Evolutionary conservation across 2,797 vertebrate genomes (phyloP).

Genomic region (Dermochelys coriacea): DNA sequence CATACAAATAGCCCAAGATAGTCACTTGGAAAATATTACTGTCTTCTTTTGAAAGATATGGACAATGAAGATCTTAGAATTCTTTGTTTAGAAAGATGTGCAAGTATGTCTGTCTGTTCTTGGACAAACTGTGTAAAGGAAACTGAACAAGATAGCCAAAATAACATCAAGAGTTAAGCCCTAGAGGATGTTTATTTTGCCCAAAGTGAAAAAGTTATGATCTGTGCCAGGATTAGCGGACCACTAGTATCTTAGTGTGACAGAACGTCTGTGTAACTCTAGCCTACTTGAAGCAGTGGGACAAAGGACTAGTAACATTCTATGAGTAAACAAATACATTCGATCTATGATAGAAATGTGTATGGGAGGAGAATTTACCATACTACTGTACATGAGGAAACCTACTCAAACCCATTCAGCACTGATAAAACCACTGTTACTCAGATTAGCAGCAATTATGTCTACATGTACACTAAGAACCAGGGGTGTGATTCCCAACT

Average conservation of each 20-base stretch:
- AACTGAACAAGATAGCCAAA: slow-evolving; percentile 38
- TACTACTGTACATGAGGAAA: slow-evolving; percentile 32
- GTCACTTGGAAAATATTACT: not conserved
- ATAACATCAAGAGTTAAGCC: slow-evolving; percentile 40
- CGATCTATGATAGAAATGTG: slow-evolving; percentile 46
- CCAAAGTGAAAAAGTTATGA: slow-evolving; percentile 49
- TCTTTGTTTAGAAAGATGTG: slow-evolving; percentile 39
- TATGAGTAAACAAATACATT: slow-evolving; percentile 40
- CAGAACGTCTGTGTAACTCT: slow-evolving; percentile 54
- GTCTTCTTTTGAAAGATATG: slow-evolving; percentile 14
- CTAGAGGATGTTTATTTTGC: slow-evolving; percentile 47
- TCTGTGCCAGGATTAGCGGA: slow-evolving; percentile 21
- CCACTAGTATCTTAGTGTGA: slow-evolving; percentile 15
- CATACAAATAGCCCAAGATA: slow-evolving; percentile 23
- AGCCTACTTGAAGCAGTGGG: slow-evolving; percentile 18
- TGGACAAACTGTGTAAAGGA: not conserved
- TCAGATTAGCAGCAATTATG: not conserved
- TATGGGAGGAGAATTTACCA: not conserved
- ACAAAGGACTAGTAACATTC: slow-evolving; percentile 42
- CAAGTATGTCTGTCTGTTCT: not conserved
- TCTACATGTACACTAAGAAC: not conserved
- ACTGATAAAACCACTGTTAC: slow-evolving; percentile 1
- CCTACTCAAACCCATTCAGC: slow-evolving; percentile 39
- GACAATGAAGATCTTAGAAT: slow-evolving; percentile 1
- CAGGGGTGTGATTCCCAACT: not conserved